These are phyloP conservation scores for Antheraea mylitta DNA, from an alignment of 1,140 invertebrate genomes.

Conservation along the genomic window DNA sequence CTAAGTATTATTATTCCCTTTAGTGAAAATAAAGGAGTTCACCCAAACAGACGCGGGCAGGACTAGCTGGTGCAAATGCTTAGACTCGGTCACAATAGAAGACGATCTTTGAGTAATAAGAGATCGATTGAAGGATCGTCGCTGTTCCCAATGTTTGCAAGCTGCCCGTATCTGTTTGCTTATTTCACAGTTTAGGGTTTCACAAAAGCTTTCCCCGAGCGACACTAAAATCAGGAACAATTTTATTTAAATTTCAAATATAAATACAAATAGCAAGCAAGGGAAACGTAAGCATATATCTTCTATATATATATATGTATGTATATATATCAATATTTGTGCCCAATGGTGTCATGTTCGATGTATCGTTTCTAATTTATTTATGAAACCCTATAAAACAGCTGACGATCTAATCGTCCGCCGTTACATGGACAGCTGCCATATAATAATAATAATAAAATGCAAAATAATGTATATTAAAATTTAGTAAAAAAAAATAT, in stretches of 20 bases:
- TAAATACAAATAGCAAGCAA: conserved; percentile 57
- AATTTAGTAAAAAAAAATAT: conserved; percentile 57
- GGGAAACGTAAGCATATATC: conserved; percentile 46
- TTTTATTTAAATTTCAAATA: conserved; percentile 45
- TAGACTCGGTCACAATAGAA: conserved; percentile 4
- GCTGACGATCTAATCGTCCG: conserved; percentile 62
- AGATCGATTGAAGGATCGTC: conserved; percentile 10
- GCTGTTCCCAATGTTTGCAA: not conserved
- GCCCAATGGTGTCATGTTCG: conserved; percentile 76
- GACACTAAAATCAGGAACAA: conserved; percentile 48
- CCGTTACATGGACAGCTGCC: conserved; percentile 70
- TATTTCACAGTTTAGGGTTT: conserved; percentile 37
- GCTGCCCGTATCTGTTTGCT: conserved; percentile 30
- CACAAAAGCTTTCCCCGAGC: conserved; percentile 45
- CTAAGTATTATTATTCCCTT: conserved; percentile 35
- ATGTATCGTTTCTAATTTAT: conserved; percentile 70
- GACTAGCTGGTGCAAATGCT: conserved; percentile 7
- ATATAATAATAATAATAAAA: conserved; percentile 71
- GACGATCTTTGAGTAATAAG: conserved; percentile 5
- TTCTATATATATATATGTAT: conserved; percentile 48
- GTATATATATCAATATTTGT: conserved; percentile 37
- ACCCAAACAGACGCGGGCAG: conserved; percentile 14
- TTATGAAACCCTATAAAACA: conserved; percentile 62
- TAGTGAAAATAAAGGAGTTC: conserved; percentile 46
- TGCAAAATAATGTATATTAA: conserved; percentile 75